phyloP scores from a whole-genome alignment of 2,797 vertebrate species.

The Anabacerthia variegaticeps region DNA sequence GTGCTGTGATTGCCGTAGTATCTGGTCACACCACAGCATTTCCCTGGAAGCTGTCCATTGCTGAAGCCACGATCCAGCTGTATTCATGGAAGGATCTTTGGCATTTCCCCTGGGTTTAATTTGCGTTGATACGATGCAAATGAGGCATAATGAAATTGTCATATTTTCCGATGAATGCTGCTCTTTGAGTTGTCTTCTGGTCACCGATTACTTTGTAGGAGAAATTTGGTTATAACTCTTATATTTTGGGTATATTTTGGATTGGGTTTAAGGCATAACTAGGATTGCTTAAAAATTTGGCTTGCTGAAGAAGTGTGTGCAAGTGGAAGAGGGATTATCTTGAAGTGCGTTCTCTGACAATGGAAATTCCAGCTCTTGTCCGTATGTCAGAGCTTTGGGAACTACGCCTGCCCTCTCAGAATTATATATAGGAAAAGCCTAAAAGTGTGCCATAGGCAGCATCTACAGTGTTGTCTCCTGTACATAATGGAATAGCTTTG shows the following conservation, averaged over 20 bases:
- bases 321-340: not conserved
- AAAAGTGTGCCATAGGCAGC: not conserved
- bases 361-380: not conserved
- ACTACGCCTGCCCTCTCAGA: not conserved
- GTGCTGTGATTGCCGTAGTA: not conserved
- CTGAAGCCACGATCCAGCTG: not conserved
- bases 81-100: not conserved
- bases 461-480: not conserved
- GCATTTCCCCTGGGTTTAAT: not conserved
- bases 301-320: not conserved
- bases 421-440: not conserved
- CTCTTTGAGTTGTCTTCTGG: not conserved
- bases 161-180: not conserved
- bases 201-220: not conserved
- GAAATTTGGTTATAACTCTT: not conserved
- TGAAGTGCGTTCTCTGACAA: rapidly evolving
- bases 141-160: not conserved
- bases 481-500: not conserved
- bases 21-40: not conserved
- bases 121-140: not conserved
- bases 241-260: not conserved
- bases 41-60: slow-evolving; percentile 9
- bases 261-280: not conserved
- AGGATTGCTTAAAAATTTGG: not conserved
- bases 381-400: not conserved